Percentiles rank a stretch among this genome's conserved stretches.
phyloP scores from a whole-genome alignment of 1,140 invertebrate species.

The Trachymyrmex cornetzi region DNA sequence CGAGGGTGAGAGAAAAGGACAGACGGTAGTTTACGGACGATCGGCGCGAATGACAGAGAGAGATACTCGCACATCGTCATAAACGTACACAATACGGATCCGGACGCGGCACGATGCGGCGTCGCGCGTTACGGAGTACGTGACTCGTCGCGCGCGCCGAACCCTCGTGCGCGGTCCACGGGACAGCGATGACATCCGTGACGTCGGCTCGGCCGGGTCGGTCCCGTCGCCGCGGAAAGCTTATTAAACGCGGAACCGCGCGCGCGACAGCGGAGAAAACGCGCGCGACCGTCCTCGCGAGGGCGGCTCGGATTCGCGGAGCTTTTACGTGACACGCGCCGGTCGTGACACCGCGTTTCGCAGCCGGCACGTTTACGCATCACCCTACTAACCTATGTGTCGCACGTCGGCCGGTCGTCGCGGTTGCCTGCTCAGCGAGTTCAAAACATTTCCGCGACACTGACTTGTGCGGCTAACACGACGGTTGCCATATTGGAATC shows the following conservation, averaged over 20 bases:
- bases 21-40: not conserved
- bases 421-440: slow-evolving; percentile 74
- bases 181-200: not conserved
- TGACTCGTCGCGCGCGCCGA: not conserved
- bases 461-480: slow-evolving; percentile 77
- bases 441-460: slow-evolving; percentile 81
- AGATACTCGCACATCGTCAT: slow-evolving; percentile 47
- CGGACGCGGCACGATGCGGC: slow-evolving; percentile 24
- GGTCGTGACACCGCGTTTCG: slow-evolving; percentile 18
- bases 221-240: slow-evolving; percentile 21
- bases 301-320: slow-evolving; percentile 1
- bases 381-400: slow-evolving; percentile 77
- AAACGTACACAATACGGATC: slow-evolving; percentile 38
- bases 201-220: not conserved
- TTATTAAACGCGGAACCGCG: slow-evolving; percentile 43
- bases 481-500: slow-evolving; percentile 81
- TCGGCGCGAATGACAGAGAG: slow-evolving; percentile 11
- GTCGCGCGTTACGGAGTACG: not conserved
- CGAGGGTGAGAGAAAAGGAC: not conserved
- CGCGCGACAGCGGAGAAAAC: slow-evolving; percentile 12
- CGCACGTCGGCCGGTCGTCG: slow-evolving; percentile 75
- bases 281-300: slow-evolving; percentile 46
- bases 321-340: slow-evolving; percentile 65
- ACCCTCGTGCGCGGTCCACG: not conserved
- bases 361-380: slow-evolving; percentile 41